These are phyloP conservation scores for Chymomyza caudatula DNA, from an alignment of 2,888 invertebrate species.

Conservation along the genomic window DNA sequence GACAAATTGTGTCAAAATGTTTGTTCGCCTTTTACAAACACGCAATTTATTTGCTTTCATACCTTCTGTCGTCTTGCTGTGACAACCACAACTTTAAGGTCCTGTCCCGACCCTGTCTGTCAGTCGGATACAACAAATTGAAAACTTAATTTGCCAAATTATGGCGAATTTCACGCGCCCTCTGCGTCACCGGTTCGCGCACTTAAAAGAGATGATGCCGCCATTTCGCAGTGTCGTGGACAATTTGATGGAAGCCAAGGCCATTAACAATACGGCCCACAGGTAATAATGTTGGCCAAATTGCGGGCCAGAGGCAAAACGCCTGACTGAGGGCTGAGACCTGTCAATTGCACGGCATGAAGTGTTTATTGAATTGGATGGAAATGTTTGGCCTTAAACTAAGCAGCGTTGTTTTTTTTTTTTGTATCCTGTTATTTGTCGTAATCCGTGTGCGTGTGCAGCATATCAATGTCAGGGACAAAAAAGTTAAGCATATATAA, in stretches of 20 bases:
- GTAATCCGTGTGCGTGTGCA: neutral
- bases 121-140: conserved; percentile 30
- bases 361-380: conserved; percentile 11
- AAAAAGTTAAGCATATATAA: neutral
- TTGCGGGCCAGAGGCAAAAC: neutral
- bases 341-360: neutral
- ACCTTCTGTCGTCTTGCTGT: neutral
- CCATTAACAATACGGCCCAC: conserved; percentile 41
- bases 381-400: neutral
- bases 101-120: conserved; percentile 14
- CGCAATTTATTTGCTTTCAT: neutral
- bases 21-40: conserved; percentile 25
- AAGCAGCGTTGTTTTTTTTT: neutral
- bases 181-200: neutral
- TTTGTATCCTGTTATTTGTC: neutral
- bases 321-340: neutral
- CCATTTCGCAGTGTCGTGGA: neutral
- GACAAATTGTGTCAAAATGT: neutral
- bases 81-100: neutral
- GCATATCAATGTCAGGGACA: neutral
- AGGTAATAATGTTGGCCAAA: conserved; percentile 38
- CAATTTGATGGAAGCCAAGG: conserved; percentile 20
- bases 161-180: conserved; percentile 38
- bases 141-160: conserved; percentile 50
- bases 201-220: neutral